Percentiles rank a stretch among this genome's conserved stretches.
phyloP scores from a whole-genome alignment of 1,140 invertebrate genomes.

The Formica exsecta region DNA sequence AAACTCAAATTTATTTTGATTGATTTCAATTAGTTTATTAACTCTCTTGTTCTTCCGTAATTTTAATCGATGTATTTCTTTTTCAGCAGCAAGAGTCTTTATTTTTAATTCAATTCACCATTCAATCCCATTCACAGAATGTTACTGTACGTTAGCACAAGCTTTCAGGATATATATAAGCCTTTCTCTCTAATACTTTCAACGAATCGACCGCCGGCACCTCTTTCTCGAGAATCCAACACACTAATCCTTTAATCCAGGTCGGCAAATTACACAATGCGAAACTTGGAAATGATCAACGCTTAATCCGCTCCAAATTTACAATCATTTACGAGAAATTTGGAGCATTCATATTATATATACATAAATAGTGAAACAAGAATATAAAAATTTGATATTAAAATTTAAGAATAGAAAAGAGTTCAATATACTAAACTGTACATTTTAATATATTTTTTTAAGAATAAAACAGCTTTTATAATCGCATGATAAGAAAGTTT shows the following conservation, averaged over 20 bases:
- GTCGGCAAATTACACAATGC: background rate
- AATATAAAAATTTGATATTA: too few species aligned
- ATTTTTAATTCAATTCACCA: conserved; percentile 5
- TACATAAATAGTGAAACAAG: background rate
- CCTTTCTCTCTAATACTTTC: conserved; percentile 1
- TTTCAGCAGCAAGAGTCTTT: background rate
- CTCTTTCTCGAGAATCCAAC: background rate
- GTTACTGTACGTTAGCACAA: background rate
- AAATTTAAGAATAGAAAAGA: background rate
- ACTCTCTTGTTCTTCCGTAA: conserved; percentile 1
- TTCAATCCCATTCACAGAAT: conserved; percentile 27
- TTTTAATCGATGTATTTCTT: background rate
- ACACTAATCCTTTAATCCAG: background rate
- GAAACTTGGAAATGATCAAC: conserved; percentile 5
- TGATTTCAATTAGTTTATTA: background rate
- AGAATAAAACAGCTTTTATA: background rate
- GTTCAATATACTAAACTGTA: background rate
- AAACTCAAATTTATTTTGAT: background rate
- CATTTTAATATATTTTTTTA: background rate
- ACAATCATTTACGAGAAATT: background rate
- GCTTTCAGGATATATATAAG: background rate
- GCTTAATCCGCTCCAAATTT: background rate
- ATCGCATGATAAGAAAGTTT: background rate
- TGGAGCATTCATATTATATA: background rate
- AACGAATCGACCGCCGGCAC: background rate